Evolutionary conservation across 2,888 invertebrate genomes (phyloP).

Genomic region (Glyphotaelius pellucidus): DNA sequence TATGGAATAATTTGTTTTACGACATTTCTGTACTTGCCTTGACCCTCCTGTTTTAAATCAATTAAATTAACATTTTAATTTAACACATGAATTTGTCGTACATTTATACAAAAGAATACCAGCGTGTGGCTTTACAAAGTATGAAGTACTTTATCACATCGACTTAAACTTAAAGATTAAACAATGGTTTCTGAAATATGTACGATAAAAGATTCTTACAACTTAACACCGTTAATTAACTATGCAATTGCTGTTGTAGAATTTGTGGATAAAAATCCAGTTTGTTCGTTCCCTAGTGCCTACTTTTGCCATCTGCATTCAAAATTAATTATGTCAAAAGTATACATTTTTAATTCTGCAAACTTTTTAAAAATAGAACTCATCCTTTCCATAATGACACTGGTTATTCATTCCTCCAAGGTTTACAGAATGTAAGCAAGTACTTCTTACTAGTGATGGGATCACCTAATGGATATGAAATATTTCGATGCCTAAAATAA

Average conservation of each 20-base stretch:
- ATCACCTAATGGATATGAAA: neutral
- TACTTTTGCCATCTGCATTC: no score
- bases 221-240: no score
- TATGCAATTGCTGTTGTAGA: no score
- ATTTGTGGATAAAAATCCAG: no score
- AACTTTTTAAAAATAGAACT: neutral
- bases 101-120: neutral
- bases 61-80: neutral
- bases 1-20: neutral
- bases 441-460: neutral
- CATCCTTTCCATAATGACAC: no score
- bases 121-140: neutral
- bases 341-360: neutral
- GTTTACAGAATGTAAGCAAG: neutral
- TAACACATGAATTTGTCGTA: neutral
- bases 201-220: neutral
- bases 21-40: neutral
- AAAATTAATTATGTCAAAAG: neutral
- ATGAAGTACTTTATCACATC: neutral
- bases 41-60: neutral
- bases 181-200: neutral
- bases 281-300: no score
- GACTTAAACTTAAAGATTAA: neutral
- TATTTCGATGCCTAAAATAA: neutral
- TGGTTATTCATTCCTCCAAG: no score